Evolutionary conservation across 1,140 invertebrate species (phyloP).

Genomic region (Pogonognathellus flavescens): DNA sequence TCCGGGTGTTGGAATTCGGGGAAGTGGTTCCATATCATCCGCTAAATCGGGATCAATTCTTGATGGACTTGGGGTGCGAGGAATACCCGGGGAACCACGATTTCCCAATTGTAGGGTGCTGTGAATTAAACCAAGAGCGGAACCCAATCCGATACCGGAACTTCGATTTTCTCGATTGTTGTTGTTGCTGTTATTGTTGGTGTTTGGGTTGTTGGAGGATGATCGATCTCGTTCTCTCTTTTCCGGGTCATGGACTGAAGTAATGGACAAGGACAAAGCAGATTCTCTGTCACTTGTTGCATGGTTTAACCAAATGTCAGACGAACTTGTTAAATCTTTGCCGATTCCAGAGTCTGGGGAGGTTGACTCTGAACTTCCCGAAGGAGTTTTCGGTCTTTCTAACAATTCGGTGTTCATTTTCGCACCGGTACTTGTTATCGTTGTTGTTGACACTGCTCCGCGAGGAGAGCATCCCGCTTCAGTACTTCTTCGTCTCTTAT

Average conservation of each 20-base stretch:
- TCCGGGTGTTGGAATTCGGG: conserved; percentile 59
- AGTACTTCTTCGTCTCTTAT: conserved; percentile 84
- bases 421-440: neutral
- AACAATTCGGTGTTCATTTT: conserved; percentile 41
- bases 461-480: conserved; percentile 72
- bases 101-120: conserved; percentile 8
- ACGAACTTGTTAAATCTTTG: conserved; percentile 72
- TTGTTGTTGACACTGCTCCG: conserved; percentile 59
- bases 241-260: conserved; percentile 18
- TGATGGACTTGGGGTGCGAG: conserved; percentile 64
- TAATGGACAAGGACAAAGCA: conserved; percentile 25
- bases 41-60: conserved; percentile 36
- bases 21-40: conserved; percentile 48
- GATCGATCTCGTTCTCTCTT: neutral
- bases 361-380: conserved; percentile 73
- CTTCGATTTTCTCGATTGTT: conserved; percentile 9
- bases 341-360: conserved; percentile 84
- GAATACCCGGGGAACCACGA: conserved; percentile 31
- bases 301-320: conserved; percentile 59
- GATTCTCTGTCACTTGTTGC: conserved; percentile 24
- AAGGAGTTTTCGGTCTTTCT: conserved; percentile 65
- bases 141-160: conserved; percentile 26
- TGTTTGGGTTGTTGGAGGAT: too few relatives aligned
- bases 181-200: neutral
- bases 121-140: conserved; percentile 32